Conservation (phyloP, 2,888 invertebrate genomes). For the Drosophila sordidula region DNA sequence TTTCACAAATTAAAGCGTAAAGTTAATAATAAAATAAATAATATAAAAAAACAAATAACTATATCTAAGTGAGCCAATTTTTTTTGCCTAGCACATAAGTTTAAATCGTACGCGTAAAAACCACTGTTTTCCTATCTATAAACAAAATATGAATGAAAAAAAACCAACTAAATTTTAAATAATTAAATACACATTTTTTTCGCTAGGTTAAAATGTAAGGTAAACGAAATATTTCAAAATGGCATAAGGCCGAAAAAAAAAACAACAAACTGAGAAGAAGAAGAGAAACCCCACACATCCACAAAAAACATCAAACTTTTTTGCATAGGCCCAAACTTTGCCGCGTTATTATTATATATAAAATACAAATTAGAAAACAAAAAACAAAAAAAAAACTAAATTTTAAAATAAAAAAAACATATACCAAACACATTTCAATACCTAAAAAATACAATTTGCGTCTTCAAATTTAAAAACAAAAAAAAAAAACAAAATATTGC, state of each 20-base stretch:
- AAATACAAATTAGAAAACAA: slow-evolving; percentile 29
- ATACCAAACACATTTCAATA: slow-evolving; percentile 73
- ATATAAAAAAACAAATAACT: slow-evolving; percentile 32
- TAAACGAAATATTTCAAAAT: slow-evolving; percentile 49
- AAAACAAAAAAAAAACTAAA: slow-evolving; percentile 23
- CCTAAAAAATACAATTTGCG: slow-evolving; percentile 63
- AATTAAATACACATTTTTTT: slow-evolving; percentile 60
- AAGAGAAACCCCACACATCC: slow-evolving; percentile 26
- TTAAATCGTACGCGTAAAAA: slow-evolving; percentile 61
- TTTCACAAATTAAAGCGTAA: slow-evolving; percentile 50
- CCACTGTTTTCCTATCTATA: slow-evolving; percentile 71
- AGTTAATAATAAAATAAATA: slow-evolving; percentile 33
- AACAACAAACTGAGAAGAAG: slow-evolving; percentile 12
- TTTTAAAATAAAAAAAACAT: slow-evolving; percentile 48
- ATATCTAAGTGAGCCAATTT: slow-evolving; percentile 70
- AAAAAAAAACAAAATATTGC: slow-evolving; percentile 33
- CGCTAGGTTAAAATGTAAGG: slow-evolving; percentile 65
- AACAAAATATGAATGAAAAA: slow-evolving; percentile 35
- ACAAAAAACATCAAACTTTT: slow-evolving; percentile 48
- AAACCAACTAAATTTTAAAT: slow-evolving; percentile 44
- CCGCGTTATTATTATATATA: slow-evolving; percentile 73
- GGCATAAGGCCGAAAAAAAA: slow-evolving; percentile 52
- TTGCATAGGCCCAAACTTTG: slow-evolving; percentile 73
- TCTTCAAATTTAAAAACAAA: slow-evolving; percentile 54
- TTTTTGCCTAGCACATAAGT: slow-evolving; percentile 72